phyloP scores from a whole-genome alignment of 2,888 invertebrate species.

The Hyalella azteca region DNA sequence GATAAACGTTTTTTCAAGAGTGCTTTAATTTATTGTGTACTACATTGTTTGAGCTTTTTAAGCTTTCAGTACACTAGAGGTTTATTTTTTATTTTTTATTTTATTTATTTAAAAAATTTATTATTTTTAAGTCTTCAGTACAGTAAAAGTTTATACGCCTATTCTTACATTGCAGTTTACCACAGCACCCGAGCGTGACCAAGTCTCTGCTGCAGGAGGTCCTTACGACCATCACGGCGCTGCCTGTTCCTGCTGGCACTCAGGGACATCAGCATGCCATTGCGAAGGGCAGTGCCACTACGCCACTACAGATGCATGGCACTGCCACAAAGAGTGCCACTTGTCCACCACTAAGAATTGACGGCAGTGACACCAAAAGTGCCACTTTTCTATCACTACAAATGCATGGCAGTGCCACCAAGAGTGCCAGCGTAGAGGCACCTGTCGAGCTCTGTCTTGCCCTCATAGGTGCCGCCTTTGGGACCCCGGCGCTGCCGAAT shows the following conservation, averaged over 20 bases:
- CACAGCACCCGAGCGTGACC: not conserved
- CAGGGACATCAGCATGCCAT: not conserved
- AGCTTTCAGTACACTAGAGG: no score
- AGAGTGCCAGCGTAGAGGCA: not conserved
- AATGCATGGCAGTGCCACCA: not conserved
- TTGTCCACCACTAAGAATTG: no score
- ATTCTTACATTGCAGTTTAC: not conserved
- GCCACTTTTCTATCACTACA: no score
- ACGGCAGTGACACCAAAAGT: not conserved
- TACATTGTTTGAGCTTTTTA: no score
- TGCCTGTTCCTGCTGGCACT: not conserved
- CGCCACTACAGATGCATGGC: not conserved
- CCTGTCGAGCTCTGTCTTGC: not conserved
- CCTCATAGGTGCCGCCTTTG: not conserved
- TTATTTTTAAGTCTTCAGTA: no score
- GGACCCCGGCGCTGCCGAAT: not conserved
- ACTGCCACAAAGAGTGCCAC: not conserved
- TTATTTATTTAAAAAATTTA: no score
- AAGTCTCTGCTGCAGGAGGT: constrained; percentile 2
- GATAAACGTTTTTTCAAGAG: no score
- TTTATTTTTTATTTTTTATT: no score
- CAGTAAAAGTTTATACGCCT: no score
- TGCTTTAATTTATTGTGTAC: no score
- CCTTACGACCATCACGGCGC: not conserved
- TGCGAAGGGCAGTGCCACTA: not conserved